Conservation (phyloP, 2,797 vertebrate species). For the Gambusia yucatana region DNA sequence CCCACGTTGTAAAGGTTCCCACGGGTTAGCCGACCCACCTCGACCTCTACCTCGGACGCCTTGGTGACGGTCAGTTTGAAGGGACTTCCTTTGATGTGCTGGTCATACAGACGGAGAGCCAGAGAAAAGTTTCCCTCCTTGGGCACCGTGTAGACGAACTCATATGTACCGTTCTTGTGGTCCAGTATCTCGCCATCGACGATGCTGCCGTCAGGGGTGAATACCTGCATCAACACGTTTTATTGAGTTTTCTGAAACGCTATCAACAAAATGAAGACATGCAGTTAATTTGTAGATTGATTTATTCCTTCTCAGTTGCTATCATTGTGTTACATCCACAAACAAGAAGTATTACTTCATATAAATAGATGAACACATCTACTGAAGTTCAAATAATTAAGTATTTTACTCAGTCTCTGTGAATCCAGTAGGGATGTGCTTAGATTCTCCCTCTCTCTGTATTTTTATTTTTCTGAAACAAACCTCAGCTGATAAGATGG, state of each 20-base stretch:
- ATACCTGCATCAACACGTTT: conserved; percentile 72
- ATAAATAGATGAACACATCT: neutral
- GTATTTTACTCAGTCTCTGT: neutral
- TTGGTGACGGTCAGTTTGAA: conserved; percentile 91
- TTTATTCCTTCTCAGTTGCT: neutral
- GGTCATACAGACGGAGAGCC: conserved; percentile 93
- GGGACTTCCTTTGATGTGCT: conserved; percentile 97
- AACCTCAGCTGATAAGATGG: conserved; percentile 91
- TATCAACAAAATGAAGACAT: neutral
- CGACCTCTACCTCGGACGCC: conserved; percentile 79
- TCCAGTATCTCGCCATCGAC: conserved; percentile 94
- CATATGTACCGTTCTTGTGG: conserved; percentile 96
- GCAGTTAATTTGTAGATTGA: too few relatives aligned
- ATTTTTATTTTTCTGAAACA: neutral
- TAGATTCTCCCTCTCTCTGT: neutral
- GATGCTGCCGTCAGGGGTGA: conserved; percentile 94
- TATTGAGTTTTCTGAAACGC: neutral
- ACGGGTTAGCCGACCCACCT: conserved; percentile 35
- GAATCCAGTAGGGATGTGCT: neutral
- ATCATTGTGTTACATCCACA: neutral
- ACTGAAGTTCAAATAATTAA: neutral
- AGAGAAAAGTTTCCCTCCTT: conserved; percentile 95
- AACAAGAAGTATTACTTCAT: neutral
- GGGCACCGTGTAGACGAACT: conserved; percentile 93
- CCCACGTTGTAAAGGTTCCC: neutral